These are phyloP conservation scores for Eupeodes latifasciatus DNA, from an alignment of 2,888 invertebrate genomes.

Conservation along the genomic window DNA sequence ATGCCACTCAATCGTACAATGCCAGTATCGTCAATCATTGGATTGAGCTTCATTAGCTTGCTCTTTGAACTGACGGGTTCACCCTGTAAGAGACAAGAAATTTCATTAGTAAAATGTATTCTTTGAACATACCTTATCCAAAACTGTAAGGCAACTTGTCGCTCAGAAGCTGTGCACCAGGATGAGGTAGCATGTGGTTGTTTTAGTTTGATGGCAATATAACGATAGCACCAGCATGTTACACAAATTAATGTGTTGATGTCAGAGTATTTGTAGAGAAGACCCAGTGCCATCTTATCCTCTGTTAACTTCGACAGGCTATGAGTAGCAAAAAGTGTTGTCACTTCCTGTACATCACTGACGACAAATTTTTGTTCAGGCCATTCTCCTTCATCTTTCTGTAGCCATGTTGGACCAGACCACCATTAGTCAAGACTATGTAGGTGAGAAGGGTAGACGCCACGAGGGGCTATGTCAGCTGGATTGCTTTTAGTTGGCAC, in stretches of 20 bases:
- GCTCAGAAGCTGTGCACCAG: slow-evolving; percentile 32
- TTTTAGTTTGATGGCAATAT: not conserved
- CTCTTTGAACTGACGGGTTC: slow-evolving; percentile 15
- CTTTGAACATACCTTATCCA: slow-evolving; percentile 42
- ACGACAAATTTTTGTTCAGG: slow-evolving; percentile 13
- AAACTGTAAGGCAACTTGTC: not conserved
- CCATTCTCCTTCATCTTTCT: slow-evolving; percentile 28
- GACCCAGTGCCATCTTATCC: not conserved
- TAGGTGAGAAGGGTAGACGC: slow-evolving; percentile 37
- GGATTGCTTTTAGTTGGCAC: slow-evolving; percentile 33
- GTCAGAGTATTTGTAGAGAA: slow-evolving; percentile 38
- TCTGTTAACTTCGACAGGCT: not conserved
- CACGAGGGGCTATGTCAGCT: slow-evolving; percentile 39
- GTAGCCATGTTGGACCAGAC: slow-evolving; percentile 22
- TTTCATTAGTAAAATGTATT: slow-evolving; percentile 29
- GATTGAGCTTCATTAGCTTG: slow-evolving; percentile 37
- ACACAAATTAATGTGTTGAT: slow-evolving; percentile 36
- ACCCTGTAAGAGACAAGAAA: slow-evolving; percentile 33
- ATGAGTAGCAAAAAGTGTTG: not conserved
- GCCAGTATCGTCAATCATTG: not conserved
- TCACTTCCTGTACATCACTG: not conserved
- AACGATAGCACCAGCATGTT: slow-evolving; percentile 11
- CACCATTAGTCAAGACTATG: slow-evolving; percentile 13
- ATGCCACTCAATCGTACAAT: not conserved
- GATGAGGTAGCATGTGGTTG: slow-evolving; percentile 1